Base-by-base conservation (phyloP, 2,797 vertebrate species). In the Peromyscus attwateri region DNA sequence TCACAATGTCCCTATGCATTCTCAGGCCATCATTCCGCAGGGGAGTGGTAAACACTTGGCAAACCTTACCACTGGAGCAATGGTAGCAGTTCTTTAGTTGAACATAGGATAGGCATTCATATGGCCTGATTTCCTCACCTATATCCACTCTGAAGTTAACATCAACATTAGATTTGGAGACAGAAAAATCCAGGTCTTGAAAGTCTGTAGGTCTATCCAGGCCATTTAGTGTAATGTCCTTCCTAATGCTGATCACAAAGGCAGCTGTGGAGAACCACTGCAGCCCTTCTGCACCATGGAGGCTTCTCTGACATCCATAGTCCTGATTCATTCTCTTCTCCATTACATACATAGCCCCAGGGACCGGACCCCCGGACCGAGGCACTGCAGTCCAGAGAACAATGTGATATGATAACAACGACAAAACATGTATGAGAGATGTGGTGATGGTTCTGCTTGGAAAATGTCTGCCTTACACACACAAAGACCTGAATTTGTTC, bases 71-170 rank as follows among this genome's bases (percentile, higher is more conserved):
- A 8, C 29, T 83, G n/a, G 46, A 70, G 52, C 62, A 52, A 55
- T 73, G 43, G 25, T 57, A 93, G 43, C 10, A 40, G 49, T 90
- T 87, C 2, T 34, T 96, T 13, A 27, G 12, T 79, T 31, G 16
- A 82, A 6, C 6, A 52, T 87, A 16, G 40, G 29, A 1, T 89
- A 52, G 83, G 27, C 60, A 81, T 79, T 66, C 6, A 29, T 68
- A 75, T 57, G 34, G 81, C 60, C 40, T 85, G 52, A 95, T 84
- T 95, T 91, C 16, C 55, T 71, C 11, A 81, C 27, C 14, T 29
- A 37, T 55, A 25, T 68, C 4, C 10, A 31, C 34, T 23, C 60
- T 92, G 81, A 96, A 89, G 57, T 68, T 94, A 94, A 55, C 49
- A 57, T 91, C 82, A 81, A 23, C 29, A 71, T 70, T 43, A 57